Base-by-base conservation (phyloP, 1,140 invertebrate species). In the Vollenhovia emeryi region DNA sequence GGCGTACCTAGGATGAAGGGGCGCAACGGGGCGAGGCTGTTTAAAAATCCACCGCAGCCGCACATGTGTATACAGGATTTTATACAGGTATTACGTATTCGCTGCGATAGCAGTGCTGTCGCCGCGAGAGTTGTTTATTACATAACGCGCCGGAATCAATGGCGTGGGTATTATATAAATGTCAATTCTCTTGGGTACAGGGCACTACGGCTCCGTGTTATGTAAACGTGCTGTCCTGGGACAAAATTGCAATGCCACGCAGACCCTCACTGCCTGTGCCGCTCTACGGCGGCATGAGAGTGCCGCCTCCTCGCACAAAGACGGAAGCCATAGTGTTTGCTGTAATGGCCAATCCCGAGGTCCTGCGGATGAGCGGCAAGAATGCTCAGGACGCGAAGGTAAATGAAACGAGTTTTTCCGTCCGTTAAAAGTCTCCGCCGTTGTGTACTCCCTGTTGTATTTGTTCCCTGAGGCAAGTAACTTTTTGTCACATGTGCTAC, bases 41-140 rank as follows among this genome's bases (percentile, higher is more conserved):
- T 97, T 84, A 96, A 97, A 91, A 97, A 97, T 91, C 97, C 97
- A 76, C 97, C 97, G 7, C 97, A 97, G 83, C 97, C 97, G 33
- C 96, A 97, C 92, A 97, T 97, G 96, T 97, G 97, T 93, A 97
- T 97, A 88, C 96, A 96, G 90, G 96, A 97, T 87, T 96, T 95
- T 76, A 95, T 96, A 86, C 95, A 96, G 89, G 95, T 95, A 91
- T 59, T 93, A 36, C 52, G 73, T n/a, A n/a, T n/a, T 30, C 13
- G 5, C 68, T 68, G 15, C 48, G 13, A 24, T 40, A 21, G 48
- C 15, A 52, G 7, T 27, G 13, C 1, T 45, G 0, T n/a, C 52
- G 15, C 43, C 48, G 4, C 27, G 45, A 59, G 27, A 21, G 18
- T 43, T 21, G 27, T 74, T 36, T 24, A 64, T 40, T 66, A 50